A percentile compares a stretch with the other conserved stretches of the same genome.
Evolutionary conservation across 2,113 vertebrate genomes (phyloP).

Genomic region (Vanacampus margaritifer): DNA sequence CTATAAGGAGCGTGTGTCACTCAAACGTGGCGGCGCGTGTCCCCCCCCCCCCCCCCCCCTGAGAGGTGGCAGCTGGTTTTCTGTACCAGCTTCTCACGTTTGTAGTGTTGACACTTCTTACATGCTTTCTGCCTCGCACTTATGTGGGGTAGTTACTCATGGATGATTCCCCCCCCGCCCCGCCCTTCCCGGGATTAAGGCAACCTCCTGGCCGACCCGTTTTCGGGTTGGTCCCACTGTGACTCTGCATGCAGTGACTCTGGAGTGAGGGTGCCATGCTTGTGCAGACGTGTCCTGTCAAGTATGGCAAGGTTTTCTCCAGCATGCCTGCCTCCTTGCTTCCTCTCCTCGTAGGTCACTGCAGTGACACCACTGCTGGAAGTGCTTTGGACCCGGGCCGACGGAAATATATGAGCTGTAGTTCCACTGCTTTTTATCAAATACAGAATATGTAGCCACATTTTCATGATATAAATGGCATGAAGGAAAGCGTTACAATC

Average conservation of each 20-base stretch:
- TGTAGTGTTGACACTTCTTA: constrained; percentile 66
- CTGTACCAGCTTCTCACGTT: constrained; percentile 62
- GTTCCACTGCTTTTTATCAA: constrained; percentile 29
- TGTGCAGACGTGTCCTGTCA: constrained; percentile 69
- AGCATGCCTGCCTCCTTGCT: constrained; percentile 69
- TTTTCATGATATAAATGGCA: background rate
- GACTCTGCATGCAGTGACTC: constrained; percentile 77
- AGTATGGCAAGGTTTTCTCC: constrained; percentile 72
- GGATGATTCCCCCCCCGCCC: constrained; percentile 36
- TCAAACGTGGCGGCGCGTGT: constrained; percentile 67
- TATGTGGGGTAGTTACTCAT: constrained; percentile 61
- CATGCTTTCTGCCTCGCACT: constrained; percentile 62
- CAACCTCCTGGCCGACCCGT: constrained; percentile 52
- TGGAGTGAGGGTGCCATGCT: constrained; percentile 75
- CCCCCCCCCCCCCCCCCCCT: too few relatives aligned
- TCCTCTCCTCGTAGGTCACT: constrained; percentile 63
- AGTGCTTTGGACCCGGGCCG: constrained; percentile 54
- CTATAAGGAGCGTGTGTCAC: constrained; percentile 62
- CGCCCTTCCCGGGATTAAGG: constrained; percentile 34
- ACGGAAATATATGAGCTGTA: constrained; percentile 59
- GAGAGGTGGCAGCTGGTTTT: constrained; percentile 13
- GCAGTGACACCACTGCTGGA: constrained; percentile 50
- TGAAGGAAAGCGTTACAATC: too few relatives aligned
- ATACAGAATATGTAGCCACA: background rate
- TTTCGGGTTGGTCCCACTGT: constrained; percentile 63